A percentile compares a stretch with the other conserved stretches of the same genome.
Conservation (phyloP, 2,113 vertebrate genomes). For the Parotia lawesii region DNA sequence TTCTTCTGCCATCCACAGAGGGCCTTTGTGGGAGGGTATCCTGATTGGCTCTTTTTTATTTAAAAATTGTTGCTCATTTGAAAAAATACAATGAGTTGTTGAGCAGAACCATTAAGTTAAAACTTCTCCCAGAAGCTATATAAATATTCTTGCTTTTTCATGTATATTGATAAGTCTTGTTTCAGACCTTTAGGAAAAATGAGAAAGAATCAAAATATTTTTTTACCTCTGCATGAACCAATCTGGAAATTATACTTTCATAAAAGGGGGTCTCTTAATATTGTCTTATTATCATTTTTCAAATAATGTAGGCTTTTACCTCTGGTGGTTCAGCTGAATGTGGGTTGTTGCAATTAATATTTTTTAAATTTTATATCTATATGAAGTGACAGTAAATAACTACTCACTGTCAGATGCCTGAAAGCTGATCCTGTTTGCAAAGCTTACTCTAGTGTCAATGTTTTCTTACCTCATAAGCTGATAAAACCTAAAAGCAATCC, state of each 20-base stretch:
- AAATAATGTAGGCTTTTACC: not conserved
- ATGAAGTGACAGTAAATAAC: not conserved
- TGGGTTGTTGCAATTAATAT: not conserved
- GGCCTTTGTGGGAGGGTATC: not conserved
- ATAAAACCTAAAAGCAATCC: not conserved
- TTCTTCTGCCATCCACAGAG: not conserved
- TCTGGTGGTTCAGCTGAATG: not conserved
- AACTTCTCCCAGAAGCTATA: not conserved
- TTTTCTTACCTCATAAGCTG: not conserved
- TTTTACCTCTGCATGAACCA: not conserved
- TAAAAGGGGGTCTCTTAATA: not conserved
- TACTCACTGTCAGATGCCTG: not conserved
- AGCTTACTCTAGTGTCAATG: not conserved
- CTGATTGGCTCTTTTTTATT: not conserved
- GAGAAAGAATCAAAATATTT: not conserved
- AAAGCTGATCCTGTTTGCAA: not conserved
- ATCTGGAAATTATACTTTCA: not conserved
- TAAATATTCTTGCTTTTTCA: not conserved
- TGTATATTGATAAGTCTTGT: not conserved
- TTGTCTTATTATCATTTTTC: not conserved
- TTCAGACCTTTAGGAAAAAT: not conserved
- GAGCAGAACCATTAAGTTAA: not conserved
- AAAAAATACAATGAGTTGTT: not conserved
- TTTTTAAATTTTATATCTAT: not conserved
- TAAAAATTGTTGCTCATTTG: not conserved